Evolutionary conservation across 2,797 vertebrate species (phyloP).

Genomic region (Peromyscus aztecus): DNA sequence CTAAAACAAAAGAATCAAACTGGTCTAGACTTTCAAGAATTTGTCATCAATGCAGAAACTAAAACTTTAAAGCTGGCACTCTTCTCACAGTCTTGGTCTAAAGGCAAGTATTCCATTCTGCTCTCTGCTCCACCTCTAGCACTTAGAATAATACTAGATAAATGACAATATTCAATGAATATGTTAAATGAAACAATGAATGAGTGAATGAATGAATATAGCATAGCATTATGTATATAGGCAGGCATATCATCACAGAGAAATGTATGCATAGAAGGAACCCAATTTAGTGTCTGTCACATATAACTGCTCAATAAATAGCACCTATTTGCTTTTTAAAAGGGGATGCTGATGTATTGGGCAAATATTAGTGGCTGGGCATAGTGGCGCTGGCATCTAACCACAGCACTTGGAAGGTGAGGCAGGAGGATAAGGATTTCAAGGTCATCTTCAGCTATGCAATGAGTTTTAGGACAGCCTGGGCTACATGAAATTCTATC

Average conservation of each 20-base stretch:
- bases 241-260: not conserved
- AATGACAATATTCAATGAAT: not conserved
- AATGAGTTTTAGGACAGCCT: not conserved
- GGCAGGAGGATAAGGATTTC: not conserved
- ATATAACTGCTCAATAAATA: constrained; percentile 9
- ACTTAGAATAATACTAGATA: constrained; percentile 16
- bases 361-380: not conserved
- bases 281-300: not conserved
- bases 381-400: not conserved
- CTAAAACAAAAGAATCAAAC: not conserved
- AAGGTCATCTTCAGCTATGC: not conserved
- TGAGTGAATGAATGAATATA: not conserved
- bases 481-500: not conserved
- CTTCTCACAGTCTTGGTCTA: not conserved
- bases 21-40: not conserved
- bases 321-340: not conserved
- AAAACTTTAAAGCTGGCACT: not conserved
- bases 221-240: not conserved
- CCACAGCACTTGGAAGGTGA: not conserved
- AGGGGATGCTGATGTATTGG: not conserved
- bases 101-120: not conserved
- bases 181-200: constrained; percentile 20
- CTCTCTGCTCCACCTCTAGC: not conserved
- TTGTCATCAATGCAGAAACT: not conserved
- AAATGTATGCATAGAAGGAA: not conserved